These are phyloP conservation scores for Adelognathus sp. DNA, from an alignment of 2,888 invertebrate species.

Conservation along the genomic window DNA sequence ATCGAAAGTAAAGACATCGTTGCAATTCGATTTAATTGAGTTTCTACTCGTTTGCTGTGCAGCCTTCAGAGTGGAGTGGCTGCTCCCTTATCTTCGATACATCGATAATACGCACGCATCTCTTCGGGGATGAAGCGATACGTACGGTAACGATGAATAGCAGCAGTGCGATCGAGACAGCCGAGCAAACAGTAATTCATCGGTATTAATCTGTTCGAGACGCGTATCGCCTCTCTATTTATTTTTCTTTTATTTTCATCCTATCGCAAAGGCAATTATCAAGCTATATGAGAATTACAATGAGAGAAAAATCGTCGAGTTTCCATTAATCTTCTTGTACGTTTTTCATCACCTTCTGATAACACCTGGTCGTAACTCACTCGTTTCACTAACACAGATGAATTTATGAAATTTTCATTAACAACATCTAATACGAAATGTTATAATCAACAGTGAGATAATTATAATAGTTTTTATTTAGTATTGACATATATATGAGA, in stretches of 20 bases:
- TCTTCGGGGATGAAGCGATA: slow-evolving; percentile 31
- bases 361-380: neutral
- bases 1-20: slow-evolving; percentile 60
- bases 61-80: slow-evolving; percentile 15
- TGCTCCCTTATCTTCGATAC: slow-evolving; percentile 60
- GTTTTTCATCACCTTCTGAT: neutral
- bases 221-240: slow-evolving; percentile 36
- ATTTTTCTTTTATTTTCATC: slow-evolving; percentile 1
- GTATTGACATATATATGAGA: no score
- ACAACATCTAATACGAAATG: no score
- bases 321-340: slow-evolving; percentile 33
- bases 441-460: no score
- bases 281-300: slow-evolving; percentile 50
- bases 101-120: slow-evolving; percentile 61
- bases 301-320: slow-evolving; percentile 34
- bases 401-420: no score
- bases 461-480: no score
- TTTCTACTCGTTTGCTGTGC: slow-evolving; percentile 54
- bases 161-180: neutral
- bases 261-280: slow-evolving; percentile 59
- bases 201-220: slow-evolving; percentile 62
- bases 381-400: no score
- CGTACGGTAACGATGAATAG: slow-evolving; percentile 8
- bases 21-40: slow-evolving; percentile 68
- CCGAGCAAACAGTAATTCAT: slow-evolving; percentile 61